A percentile compares a stretch with the other conserved stretches of the same genome.
Conservation (phyloP, 2,888 invertebrate species). For the Drosophila ochracea region DNA sequence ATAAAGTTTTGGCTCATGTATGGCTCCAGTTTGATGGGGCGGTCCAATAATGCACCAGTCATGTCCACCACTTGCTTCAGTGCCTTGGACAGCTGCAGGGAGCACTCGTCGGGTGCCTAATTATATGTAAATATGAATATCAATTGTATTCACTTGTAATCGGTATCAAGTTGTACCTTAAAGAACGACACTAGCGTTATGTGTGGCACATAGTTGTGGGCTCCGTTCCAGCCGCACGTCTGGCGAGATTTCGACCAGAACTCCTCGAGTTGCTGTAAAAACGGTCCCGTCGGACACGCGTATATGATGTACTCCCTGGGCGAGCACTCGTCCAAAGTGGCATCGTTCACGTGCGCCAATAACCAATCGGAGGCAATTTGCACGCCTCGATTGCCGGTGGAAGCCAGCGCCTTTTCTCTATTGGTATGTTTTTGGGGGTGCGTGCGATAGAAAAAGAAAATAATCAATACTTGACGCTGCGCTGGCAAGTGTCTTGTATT, state of each 20-base stretch:
- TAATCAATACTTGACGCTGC: constrained; percentile 60
- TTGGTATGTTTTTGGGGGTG: constrained; percentile 9
- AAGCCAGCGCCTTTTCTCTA: constrained; percentile 95
- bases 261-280: constrained; percentile 89
- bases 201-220: constrained; percentile 95
- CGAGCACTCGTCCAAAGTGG: constrained; percentile 90
- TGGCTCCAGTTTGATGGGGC: constrained; percentile 90
- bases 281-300: constrained; percentile 90
- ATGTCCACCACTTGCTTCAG: constrained; percentile 91
- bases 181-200: constrained; percentile 96
- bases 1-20: constrained; percentile 95
- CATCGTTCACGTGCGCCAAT: constrained; percentile 94
- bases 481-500: neutral
- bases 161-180: constrained; percentile 87
- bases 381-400: constrained; percentile 94
- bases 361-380: constrained; percentile 96
- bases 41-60: constrained; percentile 89
- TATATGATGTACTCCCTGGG: constrained; percentile 95
- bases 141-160: neutral
- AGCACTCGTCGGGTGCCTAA: constrained; percentile 91
- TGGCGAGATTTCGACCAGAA: constrained; percentile 92
- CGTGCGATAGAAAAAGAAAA: constrained; percentile 41
- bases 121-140: neutral
- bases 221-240: constrained; percentile 94
- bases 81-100: constrained; percentile 89